Evolutionary conservation across 2,113 vertebrate species (phyloP).

Genomic region (Emydocephalus ijimae): DNA sequence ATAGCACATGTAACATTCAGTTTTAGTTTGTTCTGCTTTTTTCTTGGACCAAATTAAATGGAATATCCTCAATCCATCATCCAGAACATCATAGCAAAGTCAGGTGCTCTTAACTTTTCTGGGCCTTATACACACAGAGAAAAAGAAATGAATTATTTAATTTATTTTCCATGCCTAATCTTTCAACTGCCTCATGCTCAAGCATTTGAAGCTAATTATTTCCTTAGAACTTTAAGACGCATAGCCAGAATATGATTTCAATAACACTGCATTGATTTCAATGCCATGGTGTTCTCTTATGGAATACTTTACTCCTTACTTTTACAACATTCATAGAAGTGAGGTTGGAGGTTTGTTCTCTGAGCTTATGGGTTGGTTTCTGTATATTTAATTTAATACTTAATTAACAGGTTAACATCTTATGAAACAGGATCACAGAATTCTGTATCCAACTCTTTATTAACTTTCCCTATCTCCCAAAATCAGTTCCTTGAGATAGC

Average conservation of each 20-base stretch:
- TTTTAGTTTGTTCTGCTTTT: background rate
- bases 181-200: background rate
- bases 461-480: background rate
- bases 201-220: background rate
- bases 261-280: background rate
- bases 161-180: background rate
- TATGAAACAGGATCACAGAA: background rate
- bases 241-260: background rate
- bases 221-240: background rate
- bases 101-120: background rate
- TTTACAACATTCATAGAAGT: background rate
- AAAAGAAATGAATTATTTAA: background rate
- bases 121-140: background rate
- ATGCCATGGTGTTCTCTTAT: no score
- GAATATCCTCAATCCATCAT: background rate
- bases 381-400: background rate
- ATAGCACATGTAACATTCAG: no score
- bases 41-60: background rate
- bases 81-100: background rate
- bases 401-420: background rate
- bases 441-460: background rate
- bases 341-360: background rate
- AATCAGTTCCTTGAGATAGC: background rate
- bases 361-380: background rate
- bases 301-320: background rate